phyloP scores from a whole-genome alignment of 2,888 invertebrate genomes.

The Homarus gammarus region DNA sequence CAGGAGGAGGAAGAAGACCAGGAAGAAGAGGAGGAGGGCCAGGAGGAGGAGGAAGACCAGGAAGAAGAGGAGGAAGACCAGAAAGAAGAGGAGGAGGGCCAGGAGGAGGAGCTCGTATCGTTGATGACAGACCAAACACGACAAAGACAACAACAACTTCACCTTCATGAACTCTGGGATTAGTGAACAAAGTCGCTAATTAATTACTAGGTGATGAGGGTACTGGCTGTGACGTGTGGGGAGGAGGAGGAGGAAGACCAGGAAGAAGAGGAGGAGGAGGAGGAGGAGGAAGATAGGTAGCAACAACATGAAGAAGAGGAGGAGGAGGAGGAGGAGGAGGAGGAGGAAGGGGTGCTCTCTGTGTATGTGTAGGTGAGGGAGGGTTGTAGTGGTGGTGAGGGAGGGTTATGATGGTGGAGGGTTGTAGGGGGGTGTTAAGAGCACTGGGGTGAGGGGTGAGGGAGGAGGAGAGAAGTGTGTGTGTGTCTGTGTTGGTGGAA shows the following conservation, averaged over 20 bases:
- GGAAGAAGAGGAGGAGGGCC: background rate
- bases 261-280: slow-evolving; percentile 2
- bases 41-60: background rate
- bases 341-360: background rate
- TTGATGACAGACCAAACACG: slow-evolving; percentile 43
- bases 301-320: no score
- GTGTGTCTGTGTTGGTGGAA: background rate
- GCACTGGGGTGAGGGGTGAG: background rate
- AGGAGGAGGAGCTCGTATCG: background rate
- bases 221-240: background rate
- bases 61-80: background rate
- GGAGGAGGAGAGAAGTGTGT: background rate
- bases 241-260: background rate
- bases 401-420: background rate
- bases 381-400: background rate
- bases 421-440: background rate
- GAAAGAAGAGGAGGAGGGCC: background rate
- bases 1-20: background rate
- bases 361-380: background rate
- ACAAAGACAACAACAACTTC: slow-evolving; percentile 28
- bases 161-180: slow-evolving; percentile 23
- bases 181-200: slow-evolving; percentile 52
- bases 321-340: background rate
- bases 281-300: no score
- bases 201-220: slow-evolving; percentile 28